phyloP scores from a whole-genome alignment of 1,140 invertebrate species.

The Magallana ariakensis region DNA sequence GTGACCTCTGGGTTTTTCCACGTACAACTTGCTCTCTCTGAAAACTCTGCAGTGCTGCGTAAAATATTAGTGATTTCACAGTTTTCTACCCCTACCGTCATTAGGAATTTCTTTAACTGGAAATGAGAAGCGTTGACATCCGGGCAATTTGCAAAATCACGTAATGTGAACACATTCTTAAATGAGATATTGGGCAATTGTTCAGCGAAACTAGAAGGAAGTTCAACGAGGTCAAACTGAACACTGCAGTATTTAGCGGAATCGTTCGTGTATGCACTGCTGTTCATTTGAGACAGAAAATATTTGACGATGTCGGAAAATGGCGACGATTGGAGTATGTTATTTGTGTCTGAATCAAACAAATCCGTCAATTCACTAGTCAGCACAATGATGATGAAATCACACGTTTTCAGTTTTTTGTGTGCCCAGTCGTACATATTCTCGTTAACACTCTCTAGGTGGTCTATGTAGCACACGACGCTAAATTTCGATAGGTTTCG shows the following conservation, averaged over 20 bases:
- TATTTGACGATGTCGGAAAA: neutral
- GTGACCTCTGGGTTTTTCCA: too few species aligned
- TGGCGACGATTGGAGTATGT: neutral
- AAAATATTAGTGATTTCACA: neutral
- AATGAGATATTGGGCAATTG: conserved; percentile 1
- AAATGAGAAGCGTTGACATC: neutral
- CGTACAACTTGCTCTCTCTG: too few species aligned
- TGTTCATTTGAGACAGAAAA: conserved; percentile 14
- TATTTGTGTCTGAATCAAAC: neutral
- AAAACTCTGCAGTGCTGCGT: too few species aligned
- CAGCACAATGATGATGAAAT: neutral
- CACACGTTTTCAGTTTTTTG: conserved; percentile 7
- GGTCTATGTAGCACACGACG: neutral
- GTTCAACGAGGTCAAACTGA: neutral
- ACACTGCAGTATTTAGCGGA: neutral
- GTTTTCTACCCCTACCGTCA: neutral
- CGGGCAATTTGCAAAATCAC: neutral
- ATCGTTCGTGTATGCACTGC: neutral
- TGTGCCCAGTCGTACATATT: conserved; percentile 23
- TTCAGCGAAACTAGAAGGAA: neutral
- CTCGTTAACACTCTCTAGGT: neutral
- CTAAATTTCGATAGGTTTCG: too few species aligned
- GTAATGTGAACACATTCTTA: neutral
- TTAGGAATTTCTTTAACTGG: neutral
- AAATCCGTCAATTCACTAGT: neutral